Percentiles rank a stretch among this genome's conserved stretches.
Conservation (phyloP, 2,888 invertebrate species). For the Cosmia pyralina region DNA sequence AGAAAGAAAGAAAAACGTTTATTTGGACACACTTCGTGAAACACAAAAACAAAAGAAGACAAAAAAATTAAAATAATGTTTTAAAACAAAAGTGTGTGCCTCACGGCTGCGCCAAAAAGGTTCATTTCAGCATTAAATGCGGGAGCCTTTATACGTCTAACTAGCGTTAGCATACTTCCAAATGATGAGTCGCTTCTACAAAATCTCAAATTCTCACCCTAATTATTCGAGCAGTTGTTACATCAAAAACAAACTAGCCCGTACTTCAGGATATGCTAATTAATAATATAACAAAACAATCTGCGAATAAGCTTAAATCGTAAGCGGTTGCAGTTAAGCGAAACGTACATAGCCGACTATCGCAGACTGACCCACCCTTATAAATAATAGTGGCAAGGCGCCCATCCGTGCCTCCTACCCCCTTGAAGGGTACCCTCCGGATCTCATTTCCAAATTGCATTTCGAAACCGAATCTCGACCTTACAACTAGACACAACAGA, state of each 20-base stretch:
- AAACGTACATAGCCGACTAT: conserved; percentile 77
- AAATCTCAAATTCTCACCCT: conserved; percentile 16
- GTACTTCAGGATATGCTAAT: conserved; percentile 73
- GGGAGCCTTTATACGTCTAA: background rate
- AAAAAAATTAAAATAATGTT: no score
- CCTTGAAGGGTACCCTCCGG: conserved; percentile 87
- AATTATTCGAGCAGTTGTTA: conserved; percentile 64
- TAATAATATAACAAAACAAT: conserved; percentile 84
- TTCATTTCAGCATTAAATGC: no score
- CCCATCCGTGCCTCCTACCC: conserved; percentile 80
- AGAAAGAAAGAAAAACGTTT: no score
- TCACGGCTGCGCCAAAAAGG: no score
- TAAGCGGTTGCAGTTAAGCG: conserved; percentile 77
- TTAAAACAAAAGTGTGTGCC: no score
- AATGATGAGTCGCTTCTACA: conserved; percentile 2
- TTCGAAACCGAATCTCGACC: conserved; percentile 88
- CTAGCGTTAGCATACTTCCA: background rate
- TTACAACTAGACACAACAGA: conserved; percentile 74
- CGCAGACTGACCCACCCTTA: conserved; percentile 89
- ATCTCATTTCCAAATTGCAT: conserved; percentile 90
- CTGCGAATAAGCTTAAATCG: conserved; percentile 79
- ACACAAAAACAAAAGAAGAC: no score
- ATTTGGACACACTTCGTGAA: no score
- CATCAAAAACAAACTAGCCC: conserved; percentile 62
- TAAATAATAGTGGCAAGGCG: conserved; percentile 89